Conservation (phyloP, 2,888 invertebrate genomes). For the Rotaria sp. region DNA sequence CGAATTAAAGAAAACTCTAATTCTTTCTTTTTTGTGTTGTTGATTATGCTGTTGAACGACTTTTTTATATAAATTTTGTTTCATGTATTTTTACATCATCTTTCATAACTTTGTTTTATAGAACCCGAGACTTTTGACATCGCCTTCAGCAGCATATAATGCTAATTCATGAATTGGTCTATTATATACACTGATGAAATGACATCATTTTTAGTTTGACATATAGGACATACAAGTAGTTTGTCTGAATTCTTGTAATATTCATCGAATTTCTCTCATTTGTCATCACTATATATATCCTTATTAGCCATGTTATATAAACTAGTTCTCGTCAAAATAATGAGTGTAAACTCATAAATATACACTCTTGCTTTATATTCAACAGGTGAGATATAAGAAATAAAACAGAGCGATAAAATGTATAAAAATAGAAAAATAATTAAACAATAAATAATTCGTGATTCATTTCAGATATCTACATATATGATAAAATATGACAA, state of each 20-base stretch:
- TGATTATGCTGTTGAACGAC: too few species aligned
- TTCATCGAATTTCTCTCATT: background rate
- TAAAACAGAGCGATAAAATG: background rate
- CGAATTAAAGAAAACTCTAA: background rate
- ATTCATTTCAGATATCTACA: background rate
- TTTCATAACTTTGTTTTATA: background rate
- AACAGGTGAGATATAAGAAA: background rate
- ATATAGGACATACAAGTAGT: background rate
- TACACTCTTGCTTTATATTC: background rate
- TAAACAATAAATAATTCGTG: background rate
- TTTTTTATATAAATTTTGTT: background rate
- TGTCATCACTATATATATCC: background rate
- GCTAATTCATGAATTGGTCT: background rate
- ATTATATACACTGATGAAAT: background rate
- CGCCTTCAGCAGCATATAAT: background rate
- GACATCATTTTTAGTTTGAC: background rate
- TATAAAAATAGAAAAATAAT: background rate
- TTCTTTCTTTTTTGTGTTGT: background rate
- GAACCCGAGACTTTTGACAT: background rate
- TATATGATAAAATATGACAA: background rate
- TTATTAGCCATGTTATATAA: background rate
- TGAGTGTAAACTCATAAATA: background rate
- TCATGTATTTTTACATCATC: background rate
- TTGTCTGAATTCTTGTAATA: background rate
- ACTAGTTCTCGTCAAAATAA: background rate